These are phyloP conservation scores for Acropora tenuis DNA, from an alignment of 64 coral and sea anemone genomes.

Conservation along the genomic window DNA sequence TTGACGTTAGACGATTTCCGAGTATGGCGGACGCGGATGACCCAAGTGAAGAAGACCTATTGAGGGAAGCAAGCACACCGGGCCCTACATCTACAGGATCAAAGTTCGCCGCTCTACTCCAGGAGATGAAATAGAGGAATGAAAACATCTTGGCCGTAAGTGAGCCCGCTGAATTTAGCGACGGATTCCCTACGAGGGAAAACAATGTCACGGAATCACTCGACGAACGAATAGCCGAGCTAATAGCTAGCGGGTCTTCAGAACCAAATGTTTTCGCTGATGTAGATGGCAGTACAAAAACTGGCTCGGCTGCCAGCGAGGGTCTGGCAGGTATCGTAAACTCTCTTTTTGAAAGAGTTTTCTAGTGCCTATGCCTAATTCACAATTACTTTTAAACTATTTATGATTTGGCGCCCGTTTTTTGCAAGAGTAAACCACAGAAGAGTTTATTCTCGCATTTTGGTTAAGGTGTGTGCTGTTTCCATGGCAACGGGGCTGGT, in stretches of 20 bases:
- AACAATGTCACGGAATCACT: too few species aligned
- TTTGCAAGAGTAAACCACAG: too few species aligned
- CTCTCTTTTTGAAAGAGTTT: not conserved
- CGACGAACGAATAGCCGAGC: not conserved
- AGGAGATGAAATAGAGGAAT: constrained; percentile 39
- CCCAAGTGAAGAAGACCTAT: too few species aligned
- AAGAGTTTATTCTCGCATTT: too few species aligned
- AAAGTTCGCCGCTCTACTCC: constrained; percentile 41
- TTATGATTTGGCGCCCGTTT: too few species aligned
- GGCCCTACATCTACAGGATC: constrained; percentile 25
- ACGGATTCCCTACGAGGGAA: too few species aligned
- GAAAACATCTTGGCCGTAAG: constrained; percentile 31
- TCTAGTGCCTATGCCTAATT: not conserved
- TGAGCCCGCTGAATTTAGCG: not conserved
- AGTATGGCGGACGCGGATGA: not conserved
- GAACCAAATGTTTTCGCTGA: constrained; percentile 16
- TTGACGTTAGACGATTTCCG: not conserved
- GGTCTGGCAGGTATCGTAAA: not conserved
- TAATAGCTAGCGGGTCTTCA: not conserved
- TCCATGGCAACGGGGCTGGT: too few species aligned
- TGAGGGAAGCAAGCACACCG: too few species aligned
- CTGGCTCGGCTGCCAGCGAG: constrained; percentile 19
- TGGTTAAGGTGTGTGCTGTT: too few species aligned
- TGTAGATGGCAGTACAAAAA: constrained; percentile 38
- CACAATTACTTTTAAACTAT: not conserved